Base-by-base conservation (phyloP, 2,113 vertebrate species). In the Ailuropoda melanoleuca region DNA sequence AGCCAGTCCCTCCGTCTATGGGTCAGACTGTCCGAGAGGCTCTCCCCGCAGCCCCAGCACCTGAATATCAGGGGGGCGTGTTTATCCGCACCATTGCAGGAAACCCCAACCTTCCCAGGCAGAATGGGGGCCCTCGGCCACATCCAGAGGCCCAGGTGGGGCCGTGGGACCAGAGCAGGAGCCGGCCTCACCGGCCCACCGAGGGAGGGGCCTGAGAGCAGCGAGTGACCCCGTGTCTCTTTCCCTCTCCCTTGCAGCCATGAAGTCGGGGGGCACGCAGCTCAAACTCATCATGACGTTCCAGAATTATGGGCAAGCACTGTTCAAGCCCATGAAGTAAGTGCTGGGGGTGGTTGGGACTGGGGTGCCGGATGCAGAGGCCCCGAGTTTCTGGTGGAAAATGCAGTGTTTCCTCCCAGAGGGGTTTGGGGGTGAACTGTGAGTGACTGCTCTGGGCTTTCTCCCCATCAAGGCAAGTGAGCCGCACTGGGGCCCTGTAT, bases 241-340 rank as follows among this genome's bases (percentile, higher is more conserved):
- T 83, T 56, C 97, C 29, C 23, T 66, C 93, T 37, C 31, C 93
- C 93, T 70, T 88, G 90, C 99, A 99, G 99, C 99, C 3, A 99
- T 99, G 99, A 99, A 99, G 98, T 99, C 99, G 1, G 99, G 99
- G 98, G 99, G 99, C 96, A 99, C 99, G 0, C 99, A 99, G 97
- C 99, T 99, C 95, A 99, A 99, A 98, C 99, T 99, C 98, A 99
- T 99, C 99, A 99, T 99, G 99, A 99, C 99, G 46, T 99, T 99
- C 99, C 99, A 99, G 98, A 99, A 99, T 98, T 99, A 99, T 6
- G 99, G 99, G 81, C 99, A 99, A 97, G 99, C 99, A 0, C 98
- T 99, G 96, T 99, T 99, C 97, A 99, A 99, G 97, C 99, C 99
- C 72, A 99, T 99, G 99, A 99, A 99, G 99, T 99, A 99, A 99